These are phyloP conservation scores for Otis tarda DNA, from an alignment of 2,113 vertebrate species.

Conservation along the genomic window DNA sequence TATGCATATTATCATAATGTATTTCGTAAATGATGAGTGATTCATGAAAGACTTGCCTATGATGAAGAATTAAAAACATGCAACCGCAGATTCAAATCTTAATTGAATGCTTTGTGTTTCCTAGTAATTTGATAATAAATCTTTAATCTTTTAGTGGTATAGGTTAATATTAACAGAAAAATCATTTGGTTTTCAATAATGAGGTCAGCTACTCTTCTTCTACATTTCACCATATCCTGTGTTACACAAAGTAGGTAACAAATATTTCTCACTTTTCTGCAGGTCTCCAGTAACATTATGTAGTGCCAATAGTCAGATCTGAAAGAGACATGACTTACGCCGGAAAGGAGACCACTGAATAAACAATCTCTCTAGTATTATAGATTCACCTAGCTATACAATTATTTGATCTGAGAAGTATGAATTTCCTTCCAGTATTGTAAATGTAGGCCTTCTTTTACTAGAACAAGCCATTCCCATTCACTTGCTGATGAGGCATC, in stretches of 20 bases:
- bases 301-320: background rate
- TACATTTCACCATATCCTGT: background rate
- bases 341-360: background rate
- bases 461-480: background rate
- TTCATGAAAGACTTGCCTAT: conserved; percentile 23
- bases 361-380: background rate
- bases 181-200: conserved; percentile 45
- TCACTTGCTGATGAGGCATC: background rate
- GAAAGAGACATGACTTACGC: background rate
- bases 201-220: background rate
- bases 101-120: conserved; percentile 57
- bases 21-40: conserved; percentile 45
- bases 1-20: conserved; percentile 7
- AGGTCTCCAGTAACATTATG: background rate
- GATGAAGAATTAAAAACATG: conserved; percentile 51
- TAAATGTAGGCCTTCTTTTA: background rate
- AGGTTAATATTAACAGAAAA: conserved; percentile 50
- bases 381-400: background rate
- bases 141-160: conserved; percentile 37
- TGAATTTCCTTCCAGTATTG: background rate
- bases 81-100: conserved; percentile 38
- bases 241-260: conserved; percentile 2
- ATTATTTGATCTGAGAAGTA: background rate
- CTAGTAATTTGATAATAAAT: conserved; percentile 61
- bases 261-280: conserved; percentile 30